Evolutionary conservation across 2,113 vertebrate species (phyloP), one percentile per base, ranked within the genome.

Genomic region (Pterocles burchelli): DNA sequence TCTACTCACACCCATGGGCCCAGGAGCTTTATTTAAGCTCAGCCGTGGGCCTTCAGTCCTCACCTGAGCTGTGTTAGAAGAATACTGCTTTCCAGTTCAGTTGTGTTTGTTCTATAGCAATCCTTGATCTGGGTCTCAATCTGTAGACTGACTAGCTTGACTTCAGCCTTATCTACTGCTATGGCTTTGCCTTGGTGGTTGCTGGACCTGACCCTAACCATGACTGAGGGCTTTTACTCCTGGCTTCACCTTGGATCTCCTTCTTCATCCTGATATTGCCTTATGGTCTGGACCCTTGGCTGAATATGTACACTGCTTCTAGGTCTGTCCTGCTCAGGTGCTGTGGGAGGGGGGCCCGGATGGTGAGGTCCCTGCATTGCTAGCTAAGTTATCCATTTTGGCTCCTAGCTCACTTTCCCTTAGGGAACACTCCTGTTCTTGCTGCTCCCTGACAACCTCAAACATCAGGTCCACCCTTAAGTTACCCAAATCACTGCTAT

Each of bases 41-140:
- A 73, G 49, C 7, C 16, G 10, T 46, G 33, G 33, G 19, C 8
- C 3, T 11, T 33, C 9, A 5, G 0, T 2, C 10, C 4, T 67
- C 1, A 10, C 2, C 3, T 46, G 16, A 55, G n/a, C 28, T 72
- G 5, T 54, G 6, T 22, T n/a, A 38, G 61, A 62, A 52, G 7
- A 24, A 17, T 4, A 6, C 4, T 48, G 26, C 11, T 62, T 77
- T 38, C 8, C 3, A 38, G 13, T 49, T 67, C 8, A 24, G 46
- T 16, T 65, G 4, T 38, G 6, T 17, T 25, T 88, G 34, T 68
- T 6, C 14, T 3, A 11, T 1, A 58, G 25, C 5, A 82, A 29
- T 34, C 15, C 10, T 63, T 38, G 34, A 48, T 48, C 17, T 10
- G 28, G 12, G 8, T 3, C 16, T 43, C 24, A 38, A 2, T 10